A percentile compares a stretch with the other conserved stretches of the same genome.
Evolutionary conservation across 23 tunicate species (phyloP).

Genomic region (Botrylloides violaceus): DNA sequence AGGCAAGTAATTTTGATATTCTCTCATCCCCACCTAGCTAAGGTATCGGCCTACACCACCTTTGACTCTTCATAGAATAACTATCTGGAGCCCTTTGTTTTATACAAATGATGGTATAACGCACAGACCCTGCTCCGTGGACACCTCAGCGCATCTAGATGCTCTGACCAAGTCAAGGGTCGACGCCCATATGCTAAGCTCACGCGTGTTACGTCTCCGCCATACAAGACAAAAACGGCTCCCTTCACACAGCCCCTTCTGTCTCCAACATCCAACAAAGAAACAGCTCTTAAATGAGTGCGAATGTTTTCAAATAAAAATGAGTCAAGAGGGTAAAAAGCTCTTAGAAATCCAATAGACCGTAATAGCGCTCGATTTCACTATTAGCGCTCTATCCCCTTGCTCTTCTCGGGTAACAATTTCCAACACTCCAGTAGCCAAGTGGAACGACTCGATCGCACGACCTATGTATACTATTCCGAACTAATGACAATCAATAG

Average conservation of each 20-base stretch:
- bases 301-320: not conserved
- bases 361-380: slow-evolving; percentile 15
- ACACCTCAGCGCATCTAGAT: too few relatives aligned
- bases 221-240: not conserved
- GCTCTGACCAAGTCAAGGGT: not conserved
- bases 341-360: slow-evolving; percentile 13
- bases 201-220: not conserved
- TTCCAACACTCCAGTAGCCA: slow-evolving; percentile 1
- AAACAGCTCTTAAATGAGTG: not conserved
- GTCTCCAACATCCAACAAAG: not conserved
- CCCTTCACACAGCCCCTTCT: not conserved
- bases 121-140: too few relatives aligned
- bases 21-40: too few relatives aligned
- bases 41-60: too few relatives aligned
- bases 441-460: not conserved
- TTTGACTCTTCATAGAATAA: too few relatives aligned
- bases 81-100: too few relatives aligned
- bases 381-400: slow-evolving; percentile 2
- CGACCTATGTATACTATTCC: too few relatives aligned
- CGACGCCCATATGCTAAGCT: not conserved
- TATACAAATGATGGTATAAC: too few relatives aligned
- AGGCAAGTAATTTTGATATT: too few relatives aligned
- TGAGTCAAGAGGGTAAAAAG: slow-evolving; percentile 18
- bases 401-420: not conserved
- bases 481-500: too few relatives aligned